Percentiles rank a stretch among this genome's conserved stretches.
Conservation (phyloP, 2,113 vertebrate species). For the Albula goreensis region DNA sequence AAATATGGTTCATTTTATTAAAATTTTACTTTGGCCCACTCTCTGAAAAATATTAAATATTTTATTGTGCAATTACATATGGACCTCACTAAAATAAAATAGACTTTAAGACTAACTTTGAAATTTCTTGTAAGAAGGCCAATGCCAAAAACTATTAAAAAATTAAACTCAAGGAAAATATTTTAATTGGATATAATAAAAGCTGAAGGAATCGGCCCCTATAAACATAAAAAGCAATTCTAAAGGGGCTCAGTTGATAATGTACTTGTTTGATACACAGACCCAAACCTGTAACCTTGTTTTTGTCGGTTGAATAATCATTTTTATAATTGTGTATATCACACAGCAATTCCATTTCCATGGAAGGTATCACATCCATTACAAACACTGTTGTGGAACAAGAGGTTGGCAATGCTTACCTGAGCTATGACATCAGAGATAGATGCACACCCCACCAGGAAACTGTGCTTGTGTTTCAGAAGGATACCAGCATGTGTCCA, state of each 20-base stretch:
- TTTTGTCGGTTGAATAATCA: not conserved
- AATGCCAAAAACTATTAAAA: not conserved
- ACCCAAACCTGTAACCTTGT: too few species aligned
- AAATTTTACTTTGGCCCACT: not conserved
- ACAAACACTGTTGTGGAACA: not conserved
- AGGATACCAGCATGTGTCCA: slow-evolving; percentile 98
- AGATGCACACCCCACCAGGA: slow-evolving; percentile 96
- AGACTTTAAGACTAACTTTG: not conserved
- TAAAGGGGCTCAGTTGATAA: not conserved
- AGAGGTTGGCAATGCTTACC: slow-evolving; percentile 63
- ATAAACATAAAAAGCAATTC: not conserved
- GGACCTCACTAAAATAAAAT: not conserved
- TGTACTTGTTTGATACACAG: not conserved
- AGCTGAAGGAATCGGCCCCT: not conserved
- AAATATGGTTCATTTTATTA: not conserved
- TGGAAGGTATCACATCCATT: not conserved
- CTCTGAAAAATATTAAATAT: not conserved
- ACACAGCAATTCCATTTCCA: not conserved
- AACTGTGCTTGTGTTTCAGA: slow-evolving; percentile 96
- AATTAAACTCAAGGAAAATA: not conserved
- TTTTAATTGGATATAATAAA: not conserved
- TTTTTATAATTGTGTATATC: not conserved
- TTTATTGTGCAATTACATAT: not conserved
- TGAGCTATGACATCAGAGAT: slow-evolving; percentile 96
- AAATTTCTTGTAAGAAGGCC: not conserved